These are phyloP conservation scores for Pseudomyrmex sp. DNA, from an alignment of 1,140 invertebrate genomes.

Conservation along the genomic window DNA sequence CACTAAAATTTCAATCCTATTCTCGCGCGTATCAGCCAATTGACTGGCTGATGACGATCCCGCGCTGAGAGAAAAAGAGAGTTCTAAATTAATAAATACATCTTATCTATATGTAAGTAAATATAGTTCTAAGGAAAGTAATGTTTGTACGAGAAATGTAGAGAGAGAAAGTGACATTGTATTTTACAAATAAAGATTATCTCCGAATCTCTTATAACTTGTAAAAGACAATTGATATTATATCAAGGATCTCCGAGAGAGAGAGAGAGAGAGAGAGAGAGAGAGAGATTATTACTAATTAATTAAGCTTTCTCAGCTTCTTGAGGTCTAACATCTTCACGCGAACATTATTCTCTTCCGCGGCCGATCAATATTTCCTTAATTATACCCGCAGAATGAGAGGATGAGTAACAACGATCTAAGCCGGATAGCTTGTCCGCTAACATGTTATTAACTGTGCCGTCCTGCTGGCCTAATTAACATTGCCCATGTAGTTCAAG, in stretches of 20 bases:
- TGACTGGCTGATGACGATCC: constrained; percentile 51
- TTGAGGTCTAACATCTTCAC: constrained; percentile 26
- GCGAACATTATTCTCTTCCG: constrained; percentile 14
- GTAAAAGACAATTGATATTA: no score
- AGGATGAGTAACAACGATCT: constrained; percentile 69
- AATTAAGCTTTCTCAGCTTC: constrained; percentile 34
- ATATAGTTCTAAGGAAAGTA: no score
- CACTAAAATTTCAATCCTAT: constrained; percentile 70
- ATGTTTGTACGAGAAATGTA: no score
- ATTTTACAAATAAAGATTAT: not conserved
- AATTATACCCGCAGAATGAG: constrained; percentile 54
- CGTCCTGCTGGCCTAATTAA: constrained; percentile 75
- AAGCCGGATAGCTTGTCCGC: constrained; percentile 58
- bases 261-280: not conserved
- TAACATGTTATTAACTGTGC: constrained; percentile 77
- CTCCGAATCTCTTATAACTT: no score
- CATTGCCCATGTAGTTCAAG: constrained; percentile 70
- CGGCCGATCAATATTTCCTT: constrained; percentile 55
- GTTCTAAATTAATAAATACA: constrained; percentile 41
- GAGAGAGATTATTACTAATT: constrained; percentile 22
- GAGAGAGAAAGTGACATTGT: not conserved
- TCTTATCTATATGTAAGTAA: not conserved
- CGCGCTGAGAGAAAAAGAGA: constrained; percentile 4
- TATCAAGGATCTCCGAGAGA: no score
- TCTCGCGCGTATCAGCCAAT: constrained; percentile 44